Evolutionary conservation across 30 jellyfish, hydroid and myxozoan genomes (phyloP), one percentile per base, ranked within the genome.

Genomic region (Rhopilema esculentum): DNA sequence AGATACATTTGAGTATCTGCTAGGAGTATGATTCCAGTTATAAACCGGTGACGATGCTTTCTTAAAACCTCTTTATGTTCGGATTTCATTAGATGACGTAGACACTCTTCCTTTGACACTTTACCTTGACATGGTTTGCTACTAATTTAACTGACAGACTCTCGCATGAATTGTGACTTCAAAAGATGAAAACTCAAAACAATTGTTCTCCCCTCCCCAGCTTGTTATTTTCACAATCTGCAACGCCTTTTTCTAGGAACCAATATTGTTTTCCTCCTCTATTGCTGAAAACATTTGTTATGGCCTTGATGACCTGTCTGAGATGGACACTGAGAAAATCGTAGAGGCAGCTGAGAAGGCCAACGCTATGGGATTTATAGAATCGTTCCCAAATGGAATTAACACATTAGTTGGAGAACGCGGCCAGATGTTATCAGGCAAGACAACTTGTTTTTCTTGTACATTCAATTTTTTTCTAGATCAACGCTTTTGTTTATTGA

Each of bases 391-490:
- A 6, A 96, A 88, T 67, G 98, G 98, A n/a, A 80, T 96, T 52
- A 79, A 96, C 21, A 96, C 99, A 8, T 63, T 91, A 1, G 99
- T 96, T 49, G 99, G 99, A 63, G 99, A 96, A 68, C 91, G 97
- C 61, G 99, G 99, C 2, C 99, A 90, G 77, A 91, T 96, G 98
- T 69, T 96, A 49, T 96, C 99, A 91, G 99, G 99, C 88, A 6
- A n/a, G 91, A 40, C 57, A 40, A 40, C 57, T 40, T 40, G 6
- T 6, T 40, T 40, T 2, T 12, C 12, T 40, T 40, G 12, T 40
- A 40, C 6, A 12, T 40, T 40, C 12, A 40, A 40, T 40, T 40
- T 40, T 40, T 40, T 40, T 40, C 12, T 2, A 40, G 57, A 40
- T 6, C 6, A 40, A 40, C 6, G 12, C 12, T 0, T 20, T 0